phyloP scores from a whole-genome alignment of 1,140 invertebrate genomes.

The Zaprionus taronus region DNA sequence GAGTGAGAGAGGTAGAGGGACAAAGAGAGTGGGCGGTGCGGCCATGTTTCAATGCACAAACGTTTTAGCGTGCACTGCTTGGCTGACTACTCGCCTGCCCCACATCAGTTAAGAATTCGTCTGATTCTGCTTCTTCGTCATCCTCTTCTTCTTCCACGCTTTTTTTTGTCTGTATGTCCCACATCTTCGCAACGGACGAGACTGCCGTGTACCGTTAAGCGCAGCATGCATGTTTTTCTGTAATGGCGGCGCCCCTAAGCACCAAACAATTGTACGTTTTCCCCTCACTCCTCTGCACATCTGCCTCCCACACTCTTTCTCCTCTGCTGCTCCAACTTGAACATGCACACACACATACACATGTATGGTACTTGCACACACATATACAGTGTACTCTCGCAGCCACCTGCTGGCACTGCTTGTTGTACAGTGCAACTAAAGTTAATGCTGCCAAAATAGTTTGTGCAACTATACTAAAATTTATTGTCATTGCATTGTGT shows the following conservation, averaged over 20 bases:
- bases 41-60: constrained; percentile 47
- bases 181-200: constrained; percentile 35
- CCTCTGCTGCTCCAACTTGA: not conserved
- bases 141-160: constrained; percentile 21
- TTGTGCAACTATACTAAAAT: not conserved
- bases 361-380: not conserved
- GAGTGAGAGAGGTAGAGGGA: not conserved
- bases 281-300: not conserved
- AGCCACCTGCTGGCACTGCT: constrained; percentile 46
- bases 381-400: constrained; percentile 3
- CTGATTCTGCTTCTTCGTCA: not conserved
- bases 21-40: constrained; percentile 8
- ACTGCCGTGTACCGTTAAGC: constrained; percentile 43
- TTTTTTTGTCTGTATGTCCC: constrained; percentile 37
- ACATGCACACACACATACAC: not conserved
- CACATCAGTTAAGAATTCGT: constrained; percentile 22
- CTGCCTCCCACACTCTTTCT: not conserved
- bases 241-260: constrained; percentile 45
- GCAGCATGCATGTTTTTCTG: constrained; percentile 48
- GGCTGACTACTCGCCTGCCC: constrained; percentile 14
- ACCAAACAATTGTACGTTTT: constrained; percentile 36
- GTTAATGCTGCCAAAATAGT: not conserved
- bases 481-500: not conserved
- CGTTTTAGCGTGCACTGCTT: constrained; percentile 34
- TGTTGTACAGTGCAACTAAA: constrained; percentile 33